Percentiles rank a stretch among this genome's conserved stretches.
Evolutionary conservation across 1,140 invertebrate genomes (phyloP).

Genomic region (Drosophila murphyi): DNA sequence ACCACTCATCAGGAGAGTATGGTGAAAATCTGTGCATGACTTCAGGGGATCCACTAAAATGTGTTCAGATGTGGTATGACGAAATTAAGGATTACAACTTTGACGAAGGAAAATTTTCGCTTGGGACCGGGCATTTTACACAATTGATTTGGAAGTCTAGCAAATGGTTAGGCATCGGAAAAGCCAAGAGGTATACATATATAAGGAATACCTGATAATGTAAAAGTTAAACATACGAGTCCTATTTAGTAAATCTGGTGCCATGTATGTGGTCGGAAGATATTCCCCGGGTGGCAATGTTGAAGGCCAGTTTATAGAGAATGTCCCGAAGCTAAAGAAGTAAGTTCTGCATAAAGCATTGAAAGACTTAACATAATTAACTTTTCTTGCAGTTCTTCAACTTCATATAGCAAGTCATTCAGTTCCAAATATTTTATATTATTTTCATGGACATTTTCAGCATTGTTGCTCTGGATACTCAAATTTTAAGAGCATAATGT

Average conservation of each 20-base stretch:
- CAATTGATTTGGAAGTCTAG: constrained; percentile 2
- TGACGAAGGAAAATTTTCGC: background rate
- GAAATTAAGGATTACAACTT: background rate
- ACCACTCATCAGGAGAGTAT: background rate
- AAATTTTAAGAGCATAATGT: too few relatives aligned
- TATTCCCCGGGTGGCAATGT: constrained; percentile 28
- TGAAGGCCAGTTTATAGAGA: background rate
- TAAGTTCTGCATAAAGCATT: background rate
- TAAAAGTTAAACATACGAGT: too few relatives aligned
- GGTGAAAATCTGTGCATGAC: background rate
- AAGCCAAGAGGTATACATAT: background rate
- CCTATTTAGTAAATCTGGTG: background rate
- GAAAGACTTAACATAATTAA: too few relatives aligned
- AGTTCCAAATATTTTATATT: background rate
- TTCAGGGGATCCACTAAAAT: background rate
- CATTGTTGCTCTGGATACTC: too few relatives aligned
- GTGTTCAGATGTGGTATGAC: background rate
- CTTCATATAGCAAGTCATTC: background rate
- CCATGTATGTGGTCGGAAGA: constrained; percentile 16
- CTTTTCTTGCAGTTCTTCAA: background rate
- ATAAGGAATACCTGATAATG: background rate
- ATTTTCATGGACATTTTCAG: background rate
- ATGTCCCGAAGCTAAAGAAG: background rate
- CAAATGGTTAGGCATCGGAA: background rate
- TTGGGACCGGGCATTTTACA: background rate